Percentiles rank a stretch among this genome's conserved stretches.
These are phyloP conservation scores for Melanotaenia maccullochi DNA, from an alignment of 2,797 vertebrate genomes.

Conservation along the genomic window DNA sequence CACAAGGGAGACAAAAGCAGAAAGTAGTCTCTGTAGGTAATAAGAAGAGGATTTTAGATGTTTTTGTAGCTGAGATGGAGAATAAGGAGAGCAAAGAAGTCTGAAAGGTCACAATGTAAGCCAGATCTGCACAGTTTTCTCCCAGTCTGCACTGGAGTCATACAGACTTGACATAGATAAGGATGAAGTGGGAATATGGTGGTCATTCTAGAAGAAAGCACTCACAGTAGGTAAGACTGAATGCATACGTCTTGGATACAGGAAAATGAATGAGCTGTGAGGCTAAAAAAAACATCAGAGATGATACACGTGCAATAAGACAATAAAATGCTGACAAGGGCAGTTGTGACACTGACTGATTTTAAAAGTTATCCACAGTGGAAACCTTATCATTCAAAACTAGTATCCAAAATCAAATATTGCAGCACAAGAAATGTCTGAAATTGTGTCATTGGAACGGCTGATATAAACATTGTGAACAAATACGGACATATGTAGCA, in stretches of 20 bases:
- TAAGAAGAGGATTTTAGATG: slow-evolving; percentile 15
- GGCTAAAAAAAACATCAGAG: neutral
- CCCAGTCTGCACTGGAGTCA: slow-evolving; percentile 13
- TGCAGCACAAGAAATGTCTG: neutral
- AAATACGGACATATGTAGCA: neutral
- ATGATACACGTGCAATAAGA: too few species aligned
- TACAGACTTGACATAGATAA: slow-evolving; percentile 46
- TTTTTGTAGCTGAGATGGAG: neutral
- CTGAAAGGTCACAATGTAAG: slow-evolving; percentile 13
- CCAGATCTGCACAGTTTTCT: slow-evolving; percentile 15
- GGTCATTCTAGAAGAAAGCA: slow-evolving; percentile 28
- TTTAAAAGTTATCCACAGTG: slow-evolving; percentile 36
- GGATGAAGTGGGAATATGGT: slow-evolving; percentile 12
- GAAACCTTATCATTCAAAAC: slow-evolving; percentile 20
- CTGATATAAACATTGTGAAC: neutral
- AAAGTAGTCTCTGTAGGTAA: neutral
- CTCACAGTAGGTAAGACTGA: neutral
- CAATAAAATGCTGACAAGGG: slow-evolving; percentile 6
- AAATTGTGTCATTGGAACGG: slow-evolving; percentile 1
- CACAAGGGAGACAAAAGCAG: slow-evolving; percentile 6
- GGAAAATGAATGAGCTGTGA: neutral
- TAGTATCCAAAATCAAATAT: too few species aligned
- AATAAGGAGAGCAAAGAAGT: slow-evolving; percentile 3
- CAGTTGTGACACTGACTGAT: slow-evolving; percentile 35
- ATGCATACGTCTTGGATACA: neutral